Conservation (phyloP, 2,113 vertebrate species). For the Oreochromis aureus region DNA sequence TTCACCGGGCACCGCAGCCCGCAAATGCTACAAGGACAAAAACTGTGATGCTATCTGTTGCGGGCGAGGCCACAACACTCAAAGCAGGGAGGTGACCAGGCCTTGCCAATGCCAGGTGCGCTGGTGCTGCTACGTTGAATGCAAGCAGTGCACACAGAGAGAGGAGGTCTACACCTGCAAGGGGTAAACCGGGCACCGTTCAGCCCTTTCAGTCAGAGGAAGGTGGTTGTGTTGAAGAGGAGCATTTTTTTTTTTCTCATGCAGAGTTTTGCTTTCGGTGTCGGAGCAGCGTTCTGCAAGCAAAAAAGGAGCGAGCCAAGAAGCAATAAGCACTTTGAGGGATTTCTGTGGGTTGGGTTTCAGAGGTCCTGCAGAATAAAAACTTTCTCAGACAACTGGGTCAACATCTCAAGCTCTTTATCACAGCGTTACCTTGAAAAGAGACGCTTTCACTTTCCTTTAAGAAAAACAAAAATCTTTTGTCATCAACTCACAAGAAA, state of each 20-base stretch:
- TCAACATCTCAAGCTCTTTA: slow-evolving; percentile 53
- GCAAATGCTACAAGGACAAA: slow-evolving; percentile 97
- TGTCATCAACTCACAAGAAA: slow-evolving; percentile 19
- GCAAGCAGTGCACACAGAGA: slow-evolving; percentile 94
- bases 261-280: slow-evolving; percentile 26
- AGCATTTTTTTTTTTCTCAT: slow-evolving; percentile 35
- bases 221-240: not conserved
- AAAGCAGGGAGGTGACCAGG: slow-evolving; percentile 91
- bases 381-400: slow-evolving; percentile 54
- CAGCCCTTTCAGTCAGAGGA: slow-evolving; percentile 1
- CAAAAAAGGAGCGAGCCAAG: slow-evolving; percentile 34
- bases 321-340: slow-evolving; percentile 71
- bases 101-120: slow-evolving; percentile 98
- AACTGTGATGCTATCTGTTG: slow-evolving; percentile 99
- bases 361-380: slow-evolving; percentile 25
- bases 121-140: slow-evolving; percentile 99
- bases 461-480: not conserved
- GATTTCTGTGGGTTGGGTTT: slow-evolving; percentile 51
- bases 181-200: slow-evolving; percentile 65
- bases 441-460: slow-evolving; percentile 17
- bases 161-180: slow-evolving; percentile 99
- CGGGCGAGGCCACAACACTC: slow-evolving; percentile 94
- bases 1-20: slow-evolving; percentile 84
- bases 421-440: slow-evolving; percentile 31
- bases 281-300: slow-evolving; percentile 37